Conservation (phyloP, 1,140 invertebrate species). For the Grapholita molesta region DNA sequence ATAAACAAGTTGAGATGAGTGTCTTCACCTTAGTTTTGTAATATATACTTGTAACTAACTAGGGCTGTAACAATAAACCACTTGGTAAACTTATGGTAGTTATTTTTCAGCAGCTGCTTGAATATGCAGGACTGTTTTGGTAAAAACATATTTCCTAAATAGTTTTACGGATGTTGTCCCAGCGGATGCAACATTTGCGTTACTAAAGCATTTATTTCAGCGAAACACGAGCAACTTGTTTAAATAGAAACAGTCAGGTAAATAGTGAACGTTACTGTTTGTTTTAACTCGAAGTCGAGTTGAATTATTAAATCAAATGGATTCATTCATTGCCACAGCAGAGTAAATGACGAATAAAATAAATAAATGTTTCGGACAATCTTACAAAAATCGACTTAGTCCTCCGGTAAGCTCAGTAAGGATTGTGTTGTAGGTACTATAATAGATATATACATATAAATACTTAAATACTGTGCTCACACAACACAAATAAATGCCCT, state of each 20-base stretch:
- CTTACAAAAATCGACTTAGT: too few species aligned
- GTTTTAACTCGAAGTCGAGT: not conserved
- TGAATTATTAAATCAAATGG: not conserved
- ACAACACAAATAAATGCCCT: too few species aligned
- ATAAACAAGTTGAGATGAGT: conserved; percentile 9
- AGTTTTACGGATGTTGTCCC: conserved; percentile 42
- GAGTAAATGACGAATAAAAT: not conserved
- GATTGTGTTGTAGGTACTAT: too few species aligned
- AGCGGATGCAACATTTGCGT: conserved; percentile 28
- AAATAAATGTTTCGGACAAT: not conserved
- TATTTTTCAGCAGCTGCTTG: not conserved
- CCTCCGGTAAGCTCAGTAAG: too few species aligned
- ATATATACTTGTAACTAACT: not conserved
- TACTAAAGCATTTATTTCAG: conserved; percentile 31
- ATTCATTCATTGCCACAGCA: not conserved
- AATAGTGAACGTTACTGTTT: not conserved
- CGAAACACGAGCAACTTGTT: conserved; percentile 20
- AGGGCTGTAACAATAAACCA: not conserved
- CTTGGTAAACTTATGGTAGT: not conserved
- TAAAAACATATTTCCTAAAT: conserved; percentile 30
- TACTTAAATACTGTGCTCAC: too few species aligned
- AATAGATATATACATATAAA: too few species aligned
- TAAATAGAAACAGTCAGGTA: not conserved
- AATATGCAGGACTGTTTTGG: conserved; percentile 18
- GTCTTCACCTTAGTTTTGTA: conserved; percentile 3